Base-by-base conservation (phyloP, 2,888 invertebrate genomes). In the Drosophila prostipennis region DNA sequence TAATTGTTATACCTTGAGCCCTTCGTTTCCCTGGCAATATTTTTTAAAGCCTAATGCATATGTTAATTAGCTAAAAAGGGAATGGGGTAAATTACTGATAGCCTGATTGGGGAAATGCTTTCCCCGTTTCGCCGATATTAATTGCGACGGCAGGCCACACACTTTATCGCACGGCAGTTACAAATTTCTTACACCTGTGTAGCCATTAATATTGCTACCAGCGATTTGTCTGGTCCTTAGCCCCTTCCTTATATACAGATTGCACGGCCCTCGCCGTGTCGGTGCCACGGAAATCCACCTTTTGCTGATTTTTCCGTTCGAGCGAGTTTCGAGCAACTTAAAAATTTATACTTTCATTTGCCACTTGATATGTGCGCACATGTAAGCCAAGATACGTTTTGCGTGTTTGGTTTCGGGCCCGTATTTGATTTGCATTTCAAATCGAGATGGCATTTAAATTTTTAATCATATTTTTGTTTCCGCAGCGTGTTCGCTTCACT, bases 401-500 rank as follows among this genome's bases (percentile, higher is more conserved):
- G 67, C 26, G 49, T 39, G 43, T 57, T 42, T 49, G 56, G 42
- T 56, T 72, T 42, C 59, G 13, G 6, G 7, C 29, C 40, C 43
- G n/a, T 37, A 63, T 74, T 73, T 68, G 70, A 74, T 74, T 73
- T 73, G 74, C 74, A 74, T 68, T 55, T 49, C 74, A 61, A 74
- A 74, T 68, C 74, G 48, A 48, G 55, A 61, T 49, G 55, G 69
- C 68, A 61, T 73, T 73, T 73, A 42, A 39, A 73, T 73, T 53
- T 68, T 73, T 73, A 73, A 68, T 74, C 68, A 74, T 68, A 68
- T 65, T 59, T 65, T 52, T 57, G 57, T 48, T 45, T 36, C 64
- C 45, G 55, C 10, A n/a, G 42, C 42, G 26, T 19, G 40, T 36
- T 52, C 43, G 61, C 42, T 43, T 72, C 39, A 72, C 48, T 71